phyloP scores from a whole-genome alignment of 2,888 invertebrate genomes.

The Operophtera brumata region DNA sequence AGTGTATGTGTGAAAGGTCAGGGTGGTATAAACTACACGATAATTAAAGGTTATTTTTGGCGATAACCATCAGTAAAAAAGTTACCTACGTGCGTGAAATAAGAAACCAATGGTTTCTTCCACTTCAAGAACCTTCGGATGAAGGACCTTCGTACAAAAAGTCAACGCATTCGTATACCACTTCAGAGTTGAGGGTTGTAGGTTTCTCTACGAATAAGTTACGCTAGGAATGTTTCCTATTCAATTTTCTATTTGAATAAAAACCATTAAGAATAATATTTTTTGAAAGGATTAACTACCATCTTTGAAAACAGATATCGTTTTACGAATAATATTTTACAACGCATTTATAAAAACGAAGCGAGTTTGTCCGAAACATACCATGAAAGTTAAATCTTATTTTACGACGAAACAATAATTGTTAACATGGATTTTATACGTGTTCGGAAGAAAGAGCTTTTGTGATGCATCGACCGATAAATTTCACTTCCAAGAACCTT shows the following conservation, averaged over 20 bases:
- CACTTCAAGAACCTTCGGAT: slow-evolving; percentile 61
- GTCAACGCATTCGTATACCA: slow-evolving; percentile 55
- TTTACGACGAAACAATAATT: slow-evolving; percentile 36
- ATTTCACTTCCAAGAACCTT: slow-evolving; percentile 51
- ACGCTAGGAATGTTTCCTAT: neutral
- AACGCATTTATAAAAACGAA: no score
- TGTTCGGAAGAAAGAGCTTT: slow-evolving; percentile 44
- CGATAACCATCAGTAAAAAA: slow-evolving; percentile 79
- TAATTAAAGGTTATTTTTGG: slow-evolving; percentile 81
- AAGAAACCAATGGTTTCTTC: slow-evolving; percentile 71
- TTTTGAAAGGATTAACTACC: neutral
- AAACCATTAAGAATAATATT: neutral
- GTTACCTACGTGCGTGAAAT: slow-evolving; percentile 73
- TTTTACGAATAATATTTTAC: slow-evolving; percentile 11
- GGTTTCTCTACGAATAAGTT: neutral
- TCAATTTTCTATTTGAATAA: neutral
- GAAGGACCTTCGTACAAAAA: slow-evolving; percentile 65
- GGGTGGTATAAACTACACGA: slow-evolving; percentile 75
- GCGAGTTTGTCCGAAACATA: slow-evolving; percentile 17
- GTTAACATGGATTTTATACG: slow-evolving; percentile 43
- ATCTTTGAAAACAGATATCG: neutral
- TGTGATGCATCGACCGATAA: slow-evolving; percentile 57
- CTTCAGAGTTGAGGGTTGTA: slow-evolving; percentile 37
- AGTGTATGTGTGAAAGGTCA: slow-evolving; percentile 74
- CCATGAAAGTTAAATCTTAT: slow-evolving; percentile 31